Conservation (phyloP, 2,113 vertebrate species). For the Aptenodytes forsteri region DNA sequence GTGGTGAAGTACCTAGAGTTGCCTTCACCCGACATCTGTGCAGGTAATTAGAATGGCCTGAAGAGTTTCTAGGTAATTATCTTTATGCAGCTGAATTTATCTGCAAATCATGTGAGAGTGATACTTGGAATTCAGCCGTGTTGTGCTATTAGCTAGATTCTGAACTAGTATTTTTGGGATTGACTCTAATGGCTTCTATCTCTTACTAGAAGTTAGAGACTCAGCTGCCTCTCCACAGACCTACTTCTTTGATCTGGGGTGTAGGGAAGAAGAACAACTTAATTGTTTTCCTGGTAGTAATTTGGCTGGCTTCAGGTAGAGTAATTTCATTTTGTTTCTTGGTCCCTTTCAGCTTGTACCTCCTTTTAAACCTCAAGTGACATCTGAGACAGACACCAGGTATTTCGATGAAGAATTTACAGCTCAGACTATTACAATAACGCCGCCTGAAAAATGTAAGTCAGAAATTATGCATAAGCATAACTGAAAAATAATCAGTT, state of each 20-base stretch:
- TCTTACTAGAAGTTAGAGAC: neutral
- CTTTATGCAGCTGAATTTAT: neutral
- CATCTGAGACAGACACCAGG: conserved; percentile 93
- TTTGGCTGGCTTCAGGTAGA: neutral
- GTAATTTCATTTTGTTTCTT: conserved; percentile 31
- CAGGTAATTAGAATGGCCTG: neutral
- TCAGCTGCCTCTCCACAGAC: neutral
- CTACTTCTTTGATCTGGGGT: neutral
- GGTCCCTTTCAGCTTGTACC: conserved; percentile 85
- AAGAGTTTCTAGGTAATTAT: neutral
- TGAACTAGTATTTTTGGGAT: neutral
- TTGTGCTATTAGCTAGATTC: neutral
- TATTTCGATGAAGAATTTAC: conserved; percentile 98
- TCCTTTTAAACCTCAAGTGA: conserved; percentile 97
- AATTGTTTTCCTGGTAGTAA: neutral
- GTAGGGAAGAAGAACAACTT: neutral
- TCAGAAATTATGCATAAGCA: neutral
- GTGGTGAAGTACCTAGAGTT: neutral
- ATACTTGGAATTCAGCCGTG: neutral
- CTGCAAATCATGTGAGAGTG: neutral
- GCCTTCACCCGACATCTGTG: neutral
- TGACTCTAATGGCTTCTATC: neutral
- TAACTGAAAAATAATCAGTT: neutral
- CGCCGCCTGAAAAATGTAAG: conserved; percentile 96
- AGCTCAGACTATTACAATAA: conserved; percentile 95